Evolutionary conservation across 2,888 invertebrate species (phyloP), one percentile per base, ranked within the genome.

Genomic region (Alsophila aescularia): DNA sequence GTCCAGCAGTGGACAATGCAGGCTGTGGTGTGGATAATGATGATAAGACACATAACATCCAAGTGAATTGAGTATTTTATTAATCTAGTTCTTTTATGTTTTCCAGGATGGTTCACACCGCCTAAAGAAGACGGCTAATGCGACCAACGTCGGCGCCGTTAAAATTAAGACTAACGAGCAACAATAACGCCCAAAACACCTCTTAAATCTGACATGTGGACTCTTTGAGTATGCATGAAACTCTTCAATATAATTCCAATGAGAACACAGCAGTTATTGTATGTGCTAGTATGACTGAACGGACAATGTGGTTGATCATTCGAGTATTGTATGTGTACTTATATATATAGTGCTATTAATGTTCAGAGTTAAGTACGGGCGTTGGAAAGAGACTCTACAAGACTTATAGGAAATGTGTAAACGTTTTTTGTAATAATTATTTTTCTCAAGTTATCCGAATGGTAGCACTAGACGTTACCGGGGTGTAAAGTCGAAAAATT

Each of bases 111-210:
- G 97, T 97, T 96, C 86, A 97, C 97, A 75, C 97, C 97, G 50
- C 97, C 97, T 24, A 97, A 97, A 86, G 97, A 96, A 93, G 97
- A 97, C 90, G 97, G 97, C 93, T 97, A 96, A 96, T 81, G 75
- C 62, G 47, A 63, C 70, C 62, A 53, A 44, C 40, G 60, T 36
- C 15, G 56, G 63, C 56, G 75, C 73, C 67, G 68, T 78, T 73
- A 77, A 75, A 66, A 70, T 79, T 81, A 87, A 85, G 83, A 85
- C 81, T 85, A 85, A 79, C 79, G 85, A 84, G 86, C 79, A 79
- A 80, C 75, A 75, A 73, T 75, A 77, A 83, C 84, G 87, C 87
- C 89, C 84, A 68, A 76, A 70, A 75, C 72, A 73, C 66, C 70
- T 74, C 70, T 72, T 66, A 72, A 71, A 82, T 79, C 78, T 67